Percentiles rank a stretch among this genome's conserved stretches.
These are phyloP conservation scores for Saimiri boliviensis DNA, from an alignment of 2,113 vertebrate genomes.

Conservation along the genomic window DNA sequence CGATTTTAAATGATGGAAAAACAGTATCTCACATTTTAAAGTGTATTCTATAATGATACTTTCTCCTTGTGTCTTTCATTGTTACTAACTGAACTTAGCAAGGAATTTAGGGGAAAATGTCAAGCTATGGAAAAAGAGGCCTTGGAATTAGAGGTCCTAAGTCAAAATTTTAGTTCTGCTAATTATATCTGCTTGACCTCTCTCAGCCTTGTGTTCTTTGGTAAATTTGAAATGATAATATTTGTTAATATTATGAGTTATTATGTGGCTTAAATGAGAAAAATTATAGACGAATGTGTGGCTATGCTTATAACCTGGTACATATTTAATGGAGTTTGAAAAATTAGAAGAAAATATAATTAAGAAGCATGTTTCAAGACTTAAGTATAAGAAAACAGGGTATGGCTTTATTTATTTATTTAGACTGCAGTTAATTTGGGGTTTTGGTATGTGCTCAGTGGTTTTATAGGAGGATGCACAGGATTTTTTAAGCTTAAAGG, in stretches of 20 bases:
- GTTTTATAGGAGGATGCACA: not conserved
- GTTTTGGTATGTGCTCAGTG: not conserved
- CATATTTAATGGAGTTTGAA: slow-evolving; percentile 28
- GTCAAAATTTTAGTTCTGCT: not conserved
- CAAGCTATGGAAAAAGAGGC: not conserved
- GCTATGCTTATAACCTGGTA: not conserved
- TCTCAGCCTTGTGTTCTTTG: not conserved
- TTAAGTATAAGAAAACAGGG: slow-evolving; percentile 66
- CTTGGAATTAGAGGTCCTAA: not conserved
- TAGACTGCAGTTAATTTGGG: not conserved
- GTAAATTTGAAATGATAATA: not conserved
- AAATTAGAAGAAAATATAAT: slow-evolving; percentile 64
- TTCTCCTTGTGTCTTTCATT: not conserved
- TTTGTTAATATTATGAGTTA: not conserved
- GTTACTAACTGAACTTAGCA: not conserved
- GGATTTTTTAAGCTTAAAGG: not conserved
- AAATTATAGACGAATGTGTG: not conserved
- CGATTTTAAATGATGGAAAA: not conserved
- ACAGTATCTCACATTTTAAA: not conserved
- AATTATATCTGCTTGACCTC: not conserved
- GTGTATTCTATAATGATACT: not conserved
- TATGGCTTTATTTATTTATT: slow-evolving; percentile 63
- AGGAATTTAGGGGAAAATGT: not conserved
- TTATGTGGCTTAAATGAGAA: not conserved
- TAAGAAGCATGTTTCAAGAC: slow-evolving; percentile 61